These are phyloP conservation scores for Parasteatoda tepidariorum DNA, from an alignment of 1,140 invertebrate genomes.

Conservation along the genomic window DNA sequence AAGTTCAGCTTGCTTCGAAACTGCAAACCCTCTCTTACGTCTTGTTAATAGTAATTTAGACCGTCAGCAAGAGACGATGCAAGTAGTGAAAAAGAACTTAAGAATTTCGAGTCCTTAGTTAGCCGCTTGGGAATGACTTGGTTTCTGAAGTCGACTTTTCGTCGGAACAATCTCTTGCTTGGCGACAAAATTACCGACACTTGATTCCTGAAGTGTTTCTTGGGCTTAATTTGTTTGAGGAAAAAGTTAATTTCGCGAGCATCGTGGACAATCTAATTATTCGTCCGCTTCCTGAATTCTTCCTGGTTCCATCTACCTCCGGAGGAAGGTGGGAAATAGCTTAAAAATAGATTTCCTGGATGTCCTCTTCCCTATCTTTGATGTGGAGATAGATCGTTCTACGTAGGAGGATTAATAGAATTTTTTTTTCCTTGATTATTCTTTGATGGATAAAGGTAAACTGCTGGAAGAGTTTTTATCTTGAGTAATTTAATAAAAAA, in stretches of 20 bases:
- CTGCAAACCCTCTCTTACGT: too few relatives aligned
- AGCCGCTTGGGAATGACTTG: too few relatives aligned
- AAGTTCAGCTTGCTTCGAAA: too few relatives aligned
- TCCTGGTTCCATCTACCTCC: not conserved
- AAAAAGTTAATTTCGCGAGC: conserved; percentile 48
- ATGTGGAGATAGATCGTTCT: too few relatives aligned
- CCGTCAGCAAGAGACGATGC: not conserved
- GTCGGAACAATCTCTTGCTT: not conserved
- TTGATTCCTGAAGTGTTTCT: conserved; percentile 44
- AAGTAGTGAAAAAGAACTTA: too few relatives aligned
- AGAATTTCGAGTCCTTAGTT: too few relatives aligned
- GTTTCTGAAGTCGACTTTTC: not conserved
- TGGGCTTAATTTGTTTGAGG: conserved; percentile 21
- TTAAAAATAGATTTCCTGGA: not conserved
- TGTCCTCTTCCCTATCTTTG: not conserved
- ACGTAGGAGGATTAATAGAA: too few relatives aligned
- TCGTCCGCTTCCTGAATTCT: too few relatives aligned
- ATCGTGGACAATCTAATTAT: conserved; percentile 43
- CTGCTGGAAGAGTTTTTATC: too few relatives aligned
- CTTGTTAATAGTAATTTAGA: not conserved
- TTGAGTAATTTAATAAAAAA: too few relatives aligned
- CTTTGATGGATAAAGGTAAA: too few relatives aligned
- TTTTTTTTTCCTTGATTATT: too few relatives aligned
- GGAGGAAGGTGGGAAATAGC: not conserved
- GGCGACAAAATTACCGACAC: conserved; percentile 10